These are phyloP conservation scores for Colostygia pectinataria DNA, from an alignment of 2,888 invertebrate species.

Conservation along the genomic window DNA sequence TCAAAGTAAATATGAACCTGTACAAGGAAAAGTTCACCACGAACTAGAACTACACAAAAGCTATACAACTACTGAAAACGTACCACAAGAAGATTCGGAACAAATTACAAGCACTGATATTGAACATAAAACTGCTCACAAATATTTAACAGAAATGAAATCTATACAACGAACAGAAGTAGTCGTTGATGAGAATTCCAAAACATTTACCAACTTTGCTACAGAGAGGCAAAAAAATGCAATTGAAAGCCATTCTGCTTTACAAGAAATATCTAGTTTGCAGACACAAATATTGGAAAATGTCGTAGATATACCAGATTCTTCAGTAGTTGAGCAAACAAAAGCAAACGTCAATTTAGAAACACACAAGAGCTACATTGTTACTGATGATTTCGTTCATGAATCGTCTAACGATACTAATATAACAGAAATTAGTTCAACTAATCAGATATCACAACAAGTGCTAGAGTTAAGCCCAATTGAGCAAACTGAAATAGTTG, in stretches of 20 bases:
- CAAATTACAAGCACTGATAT: conserved; percentile 31
- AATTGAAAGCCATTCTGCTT: conserved; percentile 45
- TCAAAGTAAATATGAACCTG: conserved; percentile 35
- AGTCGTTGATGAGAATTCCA: conserved; percentile 46
- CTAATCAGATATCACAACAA: conserved; percentile 62
- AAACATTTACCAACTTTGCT: conserved; percentile 35
- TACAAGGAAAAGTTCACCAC: conserved; percentile 39
- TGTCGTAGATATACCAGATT: conserved; percentile 41
- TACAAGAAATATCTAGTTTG: conserved; percentile 49
- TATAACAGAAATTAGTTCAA: conserved; percentile 51
- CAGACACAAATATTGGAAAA: conserved; percentile 55
- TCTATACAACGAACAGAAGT: conserved; percentile 55
- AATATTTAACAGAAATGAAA: conserved; percentile 49
- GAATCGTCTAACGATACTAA: conserved; percentile 71
- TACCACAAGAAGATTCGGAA: conserved; percentile 46
- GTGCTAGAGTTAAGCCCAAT: conserved; percentile 55
- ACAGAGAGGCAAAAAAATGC: conserved; percentile 47
- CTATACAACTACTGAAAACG: conserved; percentile 55
- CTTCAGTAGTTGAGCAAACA: conserved; percentile 40
- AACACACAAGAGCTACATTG: conserved; percentile 53
- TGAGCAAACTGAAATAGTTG: conserved; percentile 57
- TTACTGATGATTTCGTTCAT: conserved; percentile 57
- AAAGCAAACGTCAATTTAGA: conserved; percentile 53
- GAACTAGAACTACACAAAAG: conserved; percentile 56
- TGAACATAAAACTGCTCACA: conserved; percentile 38